Base-by-base conservation (phyloP, 2,797 vertebrate species). In the Gobio occitaniae region DNA sequence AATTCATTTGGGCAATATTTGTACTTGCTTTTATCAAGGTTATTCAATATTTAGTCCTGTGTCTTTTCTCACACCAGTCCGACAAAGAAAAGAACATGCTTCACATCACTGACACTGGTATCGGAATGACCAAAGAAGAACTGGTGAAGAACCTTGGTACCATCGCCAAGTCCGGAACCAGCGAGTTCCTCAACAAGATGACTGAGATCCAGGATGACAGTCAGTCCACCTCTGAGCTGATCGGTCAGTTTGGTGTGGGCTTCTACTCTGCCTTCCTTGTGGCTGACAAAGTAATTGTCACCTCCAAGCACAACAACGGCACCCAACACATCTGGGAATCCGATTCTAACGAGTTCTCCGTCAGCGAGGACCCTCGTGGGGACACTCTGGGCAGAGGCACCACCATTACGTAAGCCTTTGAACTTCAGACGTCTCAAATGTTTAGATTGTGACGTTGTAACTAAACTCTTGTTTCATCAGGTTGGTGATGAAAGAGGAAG, bases 21-120 rank as follows among this genome's bases (percentile, higher is more conserved):
- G 54, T 21, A 38, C 32, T 38, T 25, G 16, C 0, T 41, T 47
- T 47, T 25, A 63, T 25, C 3, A 15, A 3, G n/a, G 21, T 59
- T 70, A 6, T 16, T 6, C 36, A 41, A 38, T 38, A 82, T 48
- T 72, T 36, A 36, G 11, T 10, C 38, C 1, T 59, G 2, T 47
- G 11, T 38, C 11, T 32, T 32, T 52, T 7, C 5, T n/a, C 52
- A n/a, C 66, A 19, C 6, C 78, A 99, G 98, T 97, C 97, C 83
- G 98, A 99, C 90, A 99, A 99, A 90, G 98, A 99, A 90, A 99
- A 97, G 95, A 99, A 99, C 89, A 97, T 99, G 97, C 95, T 99
- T 48, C 98, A 99, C 65, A 96, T 99, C 91, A 99, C 98, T 10
- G 98, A 99, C 90, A 99, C 98, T 0, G 98, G 98, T 61, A 94